Conservation (phyloP, 1,140 invertebrate genomes). For the Zaprionus davidi region DNA sequence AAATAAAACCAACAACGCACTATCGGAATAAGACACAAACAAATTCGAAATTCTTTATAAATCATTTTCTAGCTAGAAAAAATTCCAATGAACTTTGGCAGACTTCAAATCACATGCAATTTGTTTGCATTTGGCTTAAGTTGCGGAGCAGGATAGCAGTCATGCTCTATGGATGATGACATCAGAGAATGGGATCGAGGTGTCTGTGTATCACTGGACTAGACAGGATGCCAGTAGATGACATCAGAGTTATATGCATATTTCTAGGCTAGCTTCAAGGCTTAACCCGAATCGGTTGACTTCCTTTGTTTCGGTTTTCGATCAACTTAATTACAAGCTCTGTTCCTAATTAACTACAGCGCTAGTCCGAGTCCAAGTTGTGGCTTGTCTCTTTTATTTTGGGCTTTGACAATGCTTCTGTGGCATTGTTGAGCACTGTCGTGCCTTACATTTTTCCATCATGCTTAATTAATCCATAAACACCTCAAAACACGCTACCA, state of each 20-base stretch:
- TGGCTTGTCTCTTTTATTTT: conserved; percentile 18
- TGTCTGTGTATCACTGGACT: conserved; percentile 15
- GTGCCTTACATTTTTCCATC: conserved; percentile 67
- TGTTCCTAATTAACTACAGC: conserved; percentile 32
- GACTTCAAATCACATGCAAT: conserved; percentile 53
- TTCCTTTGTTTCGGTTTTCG: conserved; percentile 11
- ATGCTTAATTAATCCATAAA: conserved; percentile 76
- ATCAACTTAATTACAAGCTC: conserved; percentile 32
- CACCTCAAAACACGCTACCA: conserved; percentile 75
- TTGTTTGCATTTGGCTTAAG: conserved; percentile 61
- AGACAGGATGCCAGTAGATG: conserved; percentile 45
- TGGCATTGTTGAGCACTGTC: conserved; percentile 24
- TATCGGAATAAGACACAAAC: conserved; percentile 29
- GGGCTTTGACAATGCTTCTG: conserved; percentile 24
- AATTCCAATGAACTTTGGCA: conserved; percentile 73
- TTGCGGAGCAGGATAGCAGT: neutral
- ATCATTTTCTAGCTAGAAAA: conserved; percentile 61
- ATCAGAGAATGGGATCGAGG: neutral
- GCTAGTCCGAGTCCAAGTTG: conserved; percentile 20
- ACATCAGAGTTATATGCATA: conserved; percentile 21
- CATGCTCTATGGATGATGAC: neutral
- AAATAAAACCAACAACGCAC: conserved; percentile 12
- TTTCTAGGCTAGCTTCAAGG: conserved; percentile 59
- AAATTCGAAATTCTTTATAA: conserved; percentile 66
- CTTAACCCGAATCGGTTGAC: conserved; percentile 34